Conservation (phyloP, 2,888 invertebrate genomes). For the Sclerodermus sp. region DNA sequence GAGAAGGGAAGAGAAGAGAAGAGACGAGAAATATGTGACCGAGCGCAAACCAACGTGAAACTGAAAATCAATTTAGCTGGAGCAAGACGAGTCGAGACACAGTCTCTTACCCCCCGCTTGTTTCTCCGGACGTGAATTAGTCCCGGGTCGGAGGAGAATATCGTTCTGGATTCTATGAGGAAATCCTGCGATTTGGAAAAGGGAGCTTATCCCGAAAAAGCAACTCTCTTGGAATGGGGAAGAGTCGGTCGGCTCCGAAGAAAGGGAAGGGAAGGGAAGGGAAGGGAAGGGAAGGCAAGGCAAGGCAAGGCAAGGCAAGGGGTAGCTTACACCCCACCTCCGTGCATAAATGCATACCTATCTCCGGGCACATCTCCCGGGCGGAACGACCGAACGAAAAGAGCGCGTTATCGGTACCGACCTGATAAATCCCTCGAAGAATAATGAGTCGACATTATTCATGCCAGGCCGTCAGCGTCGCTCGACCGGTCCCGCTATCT, state of each 20-base stretch:
- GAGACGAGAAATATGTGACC: slow-evolving; percentile 9
- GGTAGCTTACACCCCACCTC: slow-evolving; percentile 21
- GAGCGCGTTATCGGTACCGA: slow-evolving; percentile 49
- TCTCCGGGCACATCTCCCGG: slow-evolving; percentile 44
- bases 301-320: slow-evolving; percentile 12
- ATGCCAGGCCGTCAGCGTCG: slow-evolving; percentile 41
- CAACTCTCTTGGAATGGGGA: slow-evolving; percentile 2
- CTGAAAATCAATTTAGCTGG: too few species aligned
- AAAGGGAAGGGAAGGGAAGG: slow-evolving; percentile 3
- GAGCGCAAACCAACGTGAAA: too few species aligned
- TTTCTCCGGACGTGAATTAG: too few species aligned
- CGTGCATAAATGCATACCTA: slow-evolving; percentile 49
- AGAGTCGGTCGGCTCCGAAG: neutral
- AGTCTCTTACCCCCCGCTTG: too few species aligned
- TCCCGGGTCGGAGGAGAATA: too few species aligned
- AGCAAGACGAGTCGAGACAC: too few species aligned
- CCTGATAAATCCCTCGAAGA: slow-evolving; percentile 52
- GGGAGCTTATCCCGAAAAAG: slow-evolving; percentile 1
- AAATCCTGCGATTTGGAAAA: slow-evolving; percentile 6
- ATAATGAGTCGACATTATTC: slow-evolving; percentile 53
- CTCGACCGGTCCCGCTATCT: slow-evolving; percentile 26
- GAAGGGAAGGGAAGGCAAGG: slow-evolving; percentile 7
- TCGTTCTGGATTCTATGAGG: too few species aligned
- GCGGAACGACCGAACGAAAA: slow-evolving; percentile 42
- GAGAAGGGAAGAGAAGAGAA: neutral